Percentiles rank a stretch among this genome's conserved stretches.
These are phyloP conservation scores for Austrolebias charrua DNA, from an alignment of 2,797 vertebrate species.

Conservation along the genomic window DNA sequence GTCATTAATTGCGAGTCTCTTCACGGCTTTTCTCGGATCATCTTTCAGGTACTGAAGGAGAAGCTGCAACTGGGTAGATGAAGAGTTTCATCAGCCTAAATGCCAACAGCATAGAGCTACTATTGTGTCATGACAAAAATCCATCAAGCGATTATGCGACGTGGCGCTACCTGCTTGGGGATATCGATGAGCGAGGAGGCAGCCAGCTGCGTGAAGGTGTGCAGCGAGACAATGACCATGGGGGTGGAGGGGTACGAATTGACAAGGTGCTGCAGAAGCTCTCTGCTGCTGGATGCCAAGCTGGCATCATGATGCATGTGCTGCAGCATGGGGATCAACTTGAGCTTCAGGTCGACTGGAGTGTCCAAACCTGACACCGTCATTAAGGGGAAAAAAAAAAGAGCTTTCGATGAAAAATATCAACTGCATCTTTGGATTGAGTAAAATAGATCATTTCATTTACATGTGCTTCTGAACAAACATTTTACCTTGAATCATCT, in stretches of 20 bases:
- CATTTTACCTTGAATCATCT: slow-evolving; percentile 97
- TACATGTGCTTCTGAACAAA: neutral
- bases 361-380: slow-evolving; percentile 86
- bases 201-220: slow-evolving; percentile 95
- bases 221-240: slow-evolving; percentile 95
- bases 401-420: neutral
- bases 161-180: slow-evolving; percentile 88
- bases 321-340: slow-evolving; percentile 95
- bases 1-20: slow-evolving; percentile 90
- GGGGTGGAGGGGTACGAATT: slow-evolving; percentile 94
- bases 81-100: neutral
- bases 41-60: slow-evolving; percentile 93
- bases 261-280: slow-evolving; percentile 92
- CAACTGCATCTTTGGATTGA: neutral
- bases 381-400: slow-evolving; percentile 1
- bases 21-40: slow-evolving; percentile 93
- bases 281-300: slow-evolving; percentile 90
- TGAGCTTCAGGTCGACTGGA: slow-evolving; percentile 95
- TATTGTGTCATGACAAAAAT: neutral
- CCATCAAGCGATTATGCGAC: neutral
- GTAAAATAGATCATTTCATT: too few species aligned
- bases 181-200: slow-evolving; percentile 95
- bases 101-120: neutral
- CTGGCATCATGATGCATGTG: slow-evolving; percentile 97
- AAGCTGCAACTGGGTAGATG: slow-evolving; percentile 84